Evolutionary conservation across 2,888 invertebrate genomes (phyloP).

Genomic region (Dendrolimus houi): DNA sequence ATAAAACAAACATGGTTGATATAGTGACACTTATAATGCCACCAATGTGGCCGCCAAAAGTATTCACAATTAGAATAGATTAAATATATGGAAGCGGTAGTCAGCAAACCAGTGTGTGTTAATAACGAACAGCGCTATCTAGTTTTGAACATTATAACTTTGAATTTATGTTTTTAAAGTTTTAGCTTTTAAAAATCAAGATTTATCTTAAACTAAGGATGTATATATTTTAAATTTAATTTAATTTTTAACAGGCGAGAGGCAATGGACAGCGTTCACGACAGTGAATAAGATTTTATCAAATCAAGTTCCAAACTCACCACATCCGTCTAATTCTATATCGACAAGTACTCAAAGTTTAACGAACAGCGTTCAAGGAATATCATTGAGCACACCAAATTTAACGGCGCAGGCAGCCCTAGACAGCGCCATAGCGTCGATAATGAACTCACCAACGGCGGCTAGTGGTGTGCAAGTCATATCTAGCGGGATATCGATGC

Average conservation of each 20-base stretch:
- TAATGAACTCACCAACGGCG: constrained; percentile 55
- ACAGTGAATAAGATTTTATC: constrained; percentile 37
- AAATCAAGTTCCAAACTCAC: constrained; percentile 40
- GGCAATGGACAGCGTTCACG: constrained; percentile 59
- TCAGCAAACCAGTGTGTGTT: too few species aligned
- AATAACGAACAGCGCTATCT: too few species aligned
- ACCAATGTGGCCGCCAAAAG: too few species aligned
- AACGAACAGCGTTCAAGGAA: constrained; percentile 62
- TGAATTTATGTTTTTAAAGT: too few species aligned
- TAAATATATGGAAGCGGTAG: too few species aligned
- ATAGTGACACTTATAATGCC: too few species aligned
- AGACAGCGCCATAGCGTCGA: constrained; percentile 61
- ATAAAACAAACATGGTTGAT: too few species aligned
- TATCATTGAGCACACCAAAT: constrained; percentile 50
- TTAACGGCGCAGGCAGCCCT: constrained; percentile 49
- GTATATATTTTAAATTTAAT: too few species aligned
- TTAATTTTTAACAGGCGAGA: constrained; percentile 35
- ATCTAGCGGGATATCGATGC: constrained; percentile 50
- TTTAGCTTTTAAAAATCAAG: too few species aligned
- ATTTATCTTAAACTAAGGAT: too few species aligned
- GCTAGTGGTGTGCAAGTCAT: constrained; percentile 53
- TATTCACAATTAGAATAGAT: background rate
- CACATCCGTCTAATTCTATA: constrained; percentile 32
- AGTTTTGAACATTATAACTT: background rate
- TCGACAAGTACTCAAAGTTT: constrained; percentile 45